Evolutionary conservation across 2,797 vertebrate genomes (phyloP).

Genomic region (Eurystomus glaucurus): DNA sequence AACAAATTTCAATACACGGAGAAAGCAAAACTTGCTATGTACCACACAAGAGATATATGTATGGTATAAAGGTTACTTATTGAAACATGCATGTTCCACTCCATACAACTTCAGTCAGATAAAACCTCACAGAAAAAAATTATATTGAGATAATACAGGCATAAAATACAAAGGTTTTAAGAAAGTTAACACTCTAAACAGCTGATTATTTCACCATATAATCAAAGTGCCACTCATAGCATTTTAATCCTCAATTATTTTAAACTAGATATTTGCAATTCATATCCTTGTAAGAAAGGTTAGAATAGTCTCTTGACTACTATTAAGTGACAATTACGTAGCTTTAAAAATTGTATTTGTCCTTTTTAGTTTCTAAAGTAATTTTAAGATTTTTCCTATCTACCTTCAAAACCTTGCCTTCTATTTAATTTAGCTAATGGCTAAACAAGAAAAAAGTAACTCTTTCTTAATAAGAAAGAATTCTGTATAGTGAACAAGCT

Average conservation of each 20-base stretch:
- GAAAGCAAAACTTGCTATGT: neutral
- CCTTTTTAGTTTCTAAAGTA: neutral
- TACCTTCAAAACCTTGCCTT: neutral
- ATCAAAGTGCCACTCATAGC: neutral
- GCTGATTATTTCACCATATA: neutral
- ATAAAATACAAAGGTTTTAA: neutral
- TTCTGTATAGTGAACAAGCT: neutral
- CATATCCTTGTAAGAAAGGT: neutral
- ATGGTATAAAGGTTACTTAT: neutral
- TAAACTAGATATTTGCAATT: neutral
- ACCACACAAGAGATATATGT: neutral
- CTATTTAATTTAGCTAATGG: neutral
- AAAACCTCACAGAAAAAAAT: neutral
- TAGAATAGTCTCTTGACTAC: neutral
- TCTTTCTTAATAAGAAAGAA: neutral
- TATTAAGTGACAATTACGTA: neutral
- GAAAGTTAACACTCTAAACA: neutral
- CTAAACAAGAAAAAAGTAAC: neutral
- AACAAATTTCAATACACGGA: conserved; percentile 30
- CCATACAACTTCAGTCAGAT: neutral
- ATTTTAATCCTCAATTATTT: neutral
- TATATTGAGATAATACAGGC: neutral
- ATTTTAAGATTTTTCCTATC: neutral
- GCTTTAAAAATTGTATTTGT: neutral
- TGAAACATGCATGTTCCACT: neutral